A percentile compares a stretch with the other conserved stretches of the same genome.
phyloP scores from a whole-genome alignment of 2,888 invertebrate genomes.

The Lasioglossum morio region DNA sequence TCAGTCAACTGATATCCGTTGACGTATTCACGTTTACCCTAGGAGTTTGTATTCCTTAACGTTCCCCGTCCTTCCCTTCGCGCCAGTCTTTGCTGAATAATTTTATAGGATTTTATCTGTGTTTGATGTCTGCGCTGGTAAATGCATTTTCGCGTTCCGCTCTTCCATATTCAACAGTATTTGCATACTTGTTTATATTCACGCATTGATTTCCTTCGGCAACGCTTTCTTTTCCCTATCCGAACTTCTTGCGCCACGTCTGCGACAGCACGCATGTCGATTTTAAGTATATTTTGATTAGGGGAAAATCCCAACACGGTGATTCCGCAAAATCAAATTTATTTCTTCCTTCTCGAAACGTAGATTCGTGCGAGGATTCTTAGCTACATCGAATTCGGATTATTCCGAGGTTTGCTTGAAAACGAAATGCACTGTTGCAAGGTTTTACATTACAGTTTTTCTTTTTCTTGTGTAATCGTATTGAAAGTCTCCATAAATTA shows the following conservation, averaged over 20 bases:
- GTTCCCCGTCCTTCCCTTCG: not conserved
- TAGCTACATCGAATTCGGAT: too few species aligned
- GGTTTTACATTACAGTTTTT: too few species aligned
- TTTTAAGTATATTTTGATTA: not conserved
- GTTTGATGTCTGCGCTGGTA: slow-evolving; percentile 16
- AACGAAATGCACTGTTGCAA: too few species aligned
- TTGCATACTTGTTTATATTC: slow-evolving; percentile 37
- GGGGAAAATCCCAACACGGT: not conserved
- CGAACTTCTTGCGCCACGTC: not conserved
- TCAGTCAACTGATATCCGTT: slow-evolving; percentile 22
- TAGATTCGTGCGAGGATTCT: too few species aligned
- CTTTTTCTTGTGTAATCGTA: not conserved
- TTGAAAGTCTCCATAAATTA: not conserved
- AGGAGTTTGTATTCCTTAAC: slow-evolving; percentile 34
- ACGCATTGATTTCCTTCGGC: slow-evolving; percentile 34
- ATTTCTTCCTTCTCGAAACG: not conserved
- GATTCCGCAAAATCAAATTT: not conserved
- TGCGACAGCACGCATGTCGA: not conserved
- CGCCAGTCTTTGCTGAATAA: slow-evolving; percentile 29
- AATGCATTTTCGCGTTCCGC: slow-evolving; percentile 10
- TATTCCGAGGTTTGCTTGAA: too few species aligned
- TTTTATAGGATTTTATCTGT: slow-evolving; percentile 31
- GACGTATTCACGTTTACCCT: slow-evolving; percentile 32
- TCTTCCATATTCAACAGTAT: slow-evolving; percentile 42
- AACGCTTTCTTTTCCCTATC: not conserved